Percentiles rank a stretch among this genome's conserved stretches.
Conservation (phyloP, 2,797 vertebrate genomes). For the Martes flavigula region DNA sequence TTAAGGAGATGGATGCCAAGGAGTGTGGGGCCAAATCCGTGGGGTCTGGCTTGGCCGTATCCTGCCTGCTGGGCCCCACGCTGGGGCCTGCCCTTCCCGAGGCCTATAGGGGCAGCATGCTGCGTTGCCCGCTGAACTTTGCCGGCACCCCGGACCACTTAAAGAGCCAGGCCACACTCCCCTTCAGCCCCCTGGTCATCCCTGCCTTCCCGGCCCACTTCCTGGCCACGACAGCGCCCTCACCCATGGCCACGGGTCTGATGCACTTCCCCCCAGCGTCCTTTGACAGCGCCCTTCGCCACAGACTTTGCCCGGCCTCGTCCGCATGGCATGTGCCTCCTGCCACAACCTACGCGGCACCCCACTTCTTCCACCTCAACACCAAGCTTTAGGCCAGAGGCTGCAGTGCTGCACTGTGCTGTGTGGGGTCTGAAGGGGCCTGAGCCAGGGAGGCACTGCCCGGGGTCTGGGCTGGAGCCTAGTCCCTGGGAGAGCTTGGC, state of each 20-base stretch:
- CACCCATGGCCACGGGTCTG: conserved; percentile 78
- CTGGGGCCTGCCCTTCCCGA: conserved; percentile 77
- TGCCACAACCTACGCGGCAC: conserved; percentile 78
- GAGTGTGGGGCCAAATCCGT: conserved; percentile 60
- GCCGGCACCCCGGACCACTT: conserved; percentile 80
- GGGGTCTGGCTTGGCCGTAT: conserved; percentile 72
- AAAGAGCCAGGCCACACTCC: conserved; percentile 73
- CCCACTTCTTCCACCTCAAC: conserved; percentile 84
- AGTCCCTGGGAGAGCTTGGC: neutral
- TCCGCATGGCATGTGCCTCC: conserved; percentile 84
- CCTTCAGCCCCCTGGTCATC: conserved; percentile 82
- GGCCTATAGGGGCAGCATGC: conserved; percentile 74
- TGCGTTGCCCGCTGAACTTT: conserved; percentile 81
- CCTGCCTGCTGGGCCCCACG: conserved; percentile 74
- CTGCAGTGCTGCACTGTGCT: accelerated
- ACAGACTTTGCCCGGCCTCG: conserved; percentile 83
- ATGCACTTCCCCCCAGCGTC: conserved; percentile 67
- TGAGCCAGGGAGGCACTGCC: neutral
- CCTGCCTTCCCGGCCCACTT: conserved; percentile 87
- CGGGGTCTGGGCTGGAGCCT: neutral
- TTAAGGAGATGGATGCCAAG: conserved; percentile 77
- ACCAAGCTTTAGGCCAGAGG: conserved; percentile 82
- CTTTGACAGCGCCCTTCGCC: conserved; percentile 82
- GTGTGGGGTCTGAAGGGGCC: neutral
- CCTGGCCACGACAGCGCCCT: conserved; percentile 80